phyloP scores from a whole-genome alignment of 92 coral and sea anemone genomes.

The Phenganax marumi region DNA sequence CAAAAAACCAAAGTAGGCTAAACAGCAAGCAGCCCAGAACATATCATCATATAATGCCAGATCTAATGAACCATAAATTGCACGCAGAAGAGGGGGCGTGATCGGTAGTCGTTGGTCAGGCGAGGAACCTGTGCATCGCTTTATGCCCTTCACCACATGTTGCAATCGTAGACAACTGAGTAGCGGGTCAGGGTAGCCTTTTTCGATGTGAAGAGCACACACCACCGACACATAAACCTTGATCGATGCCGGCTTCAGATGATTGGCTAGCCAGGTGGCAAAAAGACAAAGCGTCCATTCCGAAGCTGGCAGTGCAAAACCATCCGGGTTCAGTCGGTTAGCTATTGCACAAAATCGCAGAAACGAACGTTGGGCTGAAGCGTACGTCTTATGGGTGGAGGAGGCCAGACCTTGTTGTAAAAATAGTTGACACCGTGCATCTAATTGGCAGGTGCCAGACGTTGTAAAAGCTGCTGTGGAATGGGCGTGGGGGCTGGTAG shows the following conservation, averaged over 20 bases:
- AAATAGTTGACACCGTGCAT: too few species aligned
- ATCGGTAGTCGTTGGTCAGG: constrained; percentile 8
- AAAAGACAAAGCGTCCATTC: constrained; percentile 55
- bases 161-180: too few species aligned
- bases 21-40: constrained; percentile 43
- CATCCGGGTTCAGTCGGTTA: not conserved
- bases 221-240: constrained; percentile 46
- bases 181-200: constrained; percentile 39
- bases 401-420: constrained; percentile 44
- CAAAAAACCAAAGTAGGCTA: constrained; percentile 47
- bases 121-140: constrained; percentile 30
- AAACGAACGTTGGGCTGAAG: constrained; percentile 33
- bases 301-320: constrained; percentile 1
- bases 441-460: too few species aligned
- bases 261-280: constrained; percentile 40
- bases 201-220: not conserved
- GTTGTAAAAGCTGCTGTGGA: too few species aligned
- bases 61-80: constrained; percentile 14
- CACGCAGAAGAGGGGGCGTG: constrained; percentile 13
- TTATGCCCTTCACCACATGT: too few species aligned
- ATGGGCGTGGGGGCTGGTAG: not conserved
- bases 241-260: too few species aligned
- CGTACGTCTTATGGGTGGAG: constrained; percentile 36
- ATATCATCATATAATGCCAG: not conserved
- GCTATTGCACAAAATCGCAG: constrained; percentile 29